Base-by-base conservation (phyloP, 2,797 vertebrate genomes). In the Centropyge bicolor region DNA sequence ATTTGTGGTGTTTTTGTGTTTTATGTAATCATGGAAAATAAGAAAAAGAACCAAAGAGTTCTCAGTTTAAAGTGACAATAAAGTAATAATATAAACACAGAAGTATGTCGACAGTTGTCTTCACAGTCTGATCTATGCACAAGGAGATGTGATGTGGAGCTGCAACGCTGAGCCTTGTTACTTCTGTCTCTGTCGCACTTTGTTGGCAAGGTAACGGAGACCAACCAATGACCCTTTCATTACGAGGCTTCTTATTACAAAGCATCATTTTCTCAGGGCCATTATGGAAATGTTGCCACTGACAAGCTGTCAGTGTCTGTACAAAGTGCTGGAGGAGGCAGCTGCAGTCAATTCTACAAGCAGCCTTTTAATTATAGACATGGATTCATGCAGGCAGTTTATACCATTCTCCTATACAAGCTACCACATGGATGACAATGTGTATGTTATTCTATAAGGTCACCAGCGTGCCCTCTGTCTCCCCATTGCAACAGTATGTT, bases 181-280 rank as follows among this genome's bases (percentile, higher is more conserved):
- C 38, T 70, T 78, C 49, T 84, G 70, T 83, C 40, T 51, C 63
- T 19, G 35, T 79, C 8, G 24, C 65, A 77, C 82, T 83, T 85
- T 78, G 91, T 94, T 92, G 80, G 90, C 90, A 92, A 73, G 91
- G 92, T 67, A 91, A 93, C 91, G 40, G 66, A 62, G 76, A 41
- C 66, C 77, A 59, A 82, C 81, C 86, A 87, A 71, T 81, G 76
- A 74, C 70, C 67, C 78, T 83, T 77, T 83, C 51, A 85, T 89
- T 79, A 74, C 84, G 61, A 64, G 71, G 69, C 64, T 73, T 81
- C 70, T 69, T 77, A 78, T 70, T 68, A 86, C 67, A 86, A 83
- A 80, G 38, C 76, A 71, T 82, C 5, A 68, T 88, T 89, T 87
- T 86, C 51, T 76, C 68, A 63, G 51, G 84, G 78, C 63, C 67